Conservation (phyloP, 2,888 invertebrate genomes). For the Scaeva pyrastri region DNA sequence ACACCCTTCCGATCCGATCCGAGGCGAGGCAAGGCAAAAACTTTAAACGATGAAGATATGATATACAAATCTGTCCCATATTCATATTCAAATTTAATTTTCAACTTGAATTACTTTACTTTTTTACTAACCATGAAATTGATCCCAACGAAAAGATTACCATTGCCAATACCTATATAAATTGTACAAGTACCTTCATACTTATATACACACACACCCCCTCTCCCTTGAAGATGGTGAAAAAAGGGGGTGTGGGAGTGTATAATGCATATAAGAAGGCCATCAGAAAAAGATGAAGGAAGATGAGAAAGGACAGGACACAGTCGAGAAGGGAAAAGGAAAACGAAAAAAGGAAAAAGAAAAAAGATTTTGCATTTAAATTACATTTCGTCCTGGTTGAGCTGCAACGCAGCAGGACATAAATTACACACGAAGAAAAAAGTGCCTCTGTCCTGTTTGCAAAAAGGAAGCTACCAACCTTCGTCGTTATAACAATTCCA, state of each 20-base stretch:
- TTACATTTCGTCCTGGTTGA: constrained; percentile 75
- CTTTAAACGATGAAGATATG: constrained; percentile 41
- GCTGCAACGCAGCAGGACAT: constrained; percentile 71
- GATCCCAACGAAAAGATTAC: constrained; percentile 66
- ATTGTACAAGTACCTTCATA: no score
- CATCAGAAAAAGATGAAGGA: constrained; percentile 37
- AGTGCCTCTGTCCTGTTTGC: constrained; percentile 14
- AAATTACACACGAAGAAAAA: constrained; percentile 52
- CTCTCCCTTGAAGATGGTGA: no score
- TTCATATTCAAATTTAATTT: constrained; percentile 75
- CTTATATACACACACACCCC: background rate
- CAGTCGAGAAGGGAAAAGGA: background rate
- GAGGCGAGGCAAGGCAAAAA: no score
- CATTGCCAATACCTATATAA: constrained; percentile 47
- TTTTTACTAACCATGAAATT: constrained; percentile 76
- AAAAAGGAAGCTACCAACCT: no score
- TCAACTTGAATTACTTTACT: constrained; percentile 75
- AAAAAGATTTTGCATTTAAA: constrained; percentile 74
- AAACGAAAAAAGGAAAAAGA: constrained; percentile 13
- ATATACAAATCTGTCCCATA: constrained; percentile 65
- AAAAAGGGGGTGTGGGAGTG: no score
- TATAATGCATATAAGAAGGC: background rate
- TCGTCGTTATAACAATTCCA: no score
- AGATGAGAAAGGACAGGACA: constrained; percentile 4
- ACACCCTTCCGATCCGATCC: constrained; percentile 8